phyloP scores from a whole-genome alignment of 1,140 invertebrate species.

The Lordiphosa stackelbergi region DNA sequence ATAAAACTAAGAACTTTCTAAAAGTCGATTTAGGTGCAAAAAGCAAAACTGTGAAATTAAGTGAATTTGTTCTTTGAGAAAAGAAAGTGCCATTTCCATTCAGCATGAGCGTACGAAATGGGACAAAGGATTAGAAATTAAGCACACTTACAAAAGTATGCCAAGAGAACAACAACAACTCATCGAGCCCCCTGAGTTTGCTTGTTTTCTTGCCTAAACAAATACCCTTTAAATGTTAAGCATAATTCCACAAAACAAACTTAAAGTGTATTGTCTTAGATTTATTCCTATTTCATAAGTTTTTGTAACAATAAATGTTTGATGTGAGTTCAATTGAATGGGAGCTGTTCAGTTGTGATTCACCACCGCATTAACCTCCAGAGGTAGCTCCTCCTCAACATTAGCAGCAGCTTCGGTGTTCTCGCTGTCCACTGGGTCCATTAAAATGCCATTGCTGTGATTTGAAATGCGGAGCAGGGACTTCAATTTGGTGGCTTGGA shows the following conservation, averaged over 20 bases:
- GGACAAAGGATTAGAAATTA: slow-evolving; percentile 1
- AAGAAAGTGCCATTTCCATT: too few species aligned
- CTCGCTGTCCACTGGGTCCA: slow-evolving; percentile 7
- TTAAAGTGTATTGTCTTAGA: slow-evolving; percentile 11
- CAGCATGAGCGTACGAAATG: background rate
- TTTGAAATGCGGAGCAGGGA: slow-evolving; percentile 63
- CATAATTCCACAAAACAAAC: too few species aligned
- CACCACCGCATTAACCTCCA: slow-evolving; percentile 69
- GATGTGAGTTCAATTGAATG: slow-evolving; percentile 42
- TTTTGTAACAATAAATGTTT: slow-evolving; percentile 50
- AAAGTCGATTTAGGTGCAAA: slow-evolving; percentile 41
- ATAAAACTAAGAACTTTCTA: slow-evolving; percentile 49
- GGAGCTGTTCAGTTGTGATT: slow-evolving; percentile 38
- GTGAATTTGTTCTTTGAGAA: slow-evolving; percentile 3
- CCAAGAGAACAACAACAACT: slow-evolving; percentile 15
- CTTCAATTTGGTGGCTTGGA: slow-evolving; percentile 72
- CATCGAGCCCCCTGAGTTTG: slow-evolving; percentile 27
- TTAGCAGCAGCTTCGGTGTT: background rate
- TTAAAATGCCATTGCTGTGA: slow-evolving; percentile 41
- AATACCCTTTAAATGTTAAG: too few species aligned
- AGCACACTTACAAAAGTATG: background rate
- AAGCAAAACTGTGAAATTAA: slow-evolving; percentile 50
- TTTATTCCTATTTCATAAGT: slow-evolving; percentile 19
- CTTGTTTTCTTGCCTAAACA: slow-evolving; percentile 17
- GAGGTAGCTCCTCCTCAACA: slow-evolving; percentile 47